A percentile compares a stretch with the other conserved stretches of the same genome.
Conservation (phyloP, 2,888 invertebrate species). For the Anodontia alba region DNA sequence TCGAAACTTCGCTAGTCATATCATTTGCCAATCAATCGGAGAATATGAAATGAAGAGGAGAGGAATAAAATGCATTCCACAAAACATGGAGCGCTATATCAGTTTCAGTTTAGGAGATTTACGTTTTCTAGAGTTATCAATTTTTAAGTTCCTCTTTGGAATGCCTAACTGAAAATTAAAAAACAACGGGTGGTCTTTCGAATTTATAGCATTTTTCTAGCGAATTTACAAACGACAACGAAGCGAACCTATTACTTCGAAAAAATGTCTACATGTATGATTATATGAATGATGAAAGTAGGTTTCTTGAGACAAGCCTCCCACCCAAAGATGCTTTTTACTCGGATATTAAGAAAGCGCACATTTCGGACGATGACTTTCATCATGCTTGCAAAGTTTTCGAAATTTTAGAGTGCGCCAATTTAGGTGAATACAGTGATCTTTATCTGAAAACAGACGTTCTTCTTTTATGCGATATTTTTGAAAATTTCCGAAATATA, state of each 20-base stretch:
- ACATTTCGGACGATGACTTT: conserved; percentile 12
- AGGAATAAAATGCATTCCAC: neutral
- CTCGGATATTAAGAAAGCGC: neutral
- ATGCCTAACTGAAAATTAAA: neutral
- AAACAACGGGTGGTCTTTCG: neutral
- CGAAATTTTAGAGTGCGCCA: conserved; percentile 15
- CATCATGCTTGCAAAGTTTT: conserved; percentile 28
- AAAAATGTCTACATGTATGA: conserved; percentile 26
- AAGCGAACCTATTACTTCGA: neutral
- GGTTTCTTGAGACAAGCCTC: neutral
- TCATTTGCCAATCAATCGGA: conserved; percentile 11
- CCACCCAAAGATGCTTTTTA: neutral
- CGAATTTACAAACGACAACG: neutral
- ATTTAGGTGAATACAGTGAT: conserved; percentile 41
- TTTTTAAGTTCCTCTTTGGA: conserved; percentile 25
- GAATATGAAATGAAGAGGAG: neutral
- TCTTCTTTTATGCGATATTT: conserved; percentile 36
- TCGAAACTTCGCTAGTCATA: conserved; percentile 17
- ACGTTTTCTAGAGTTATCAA: conserved; percentile 27
- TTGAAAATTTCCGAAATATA: conserved; percentile 40
- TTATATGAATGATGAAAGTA: conserved; percentile 22
- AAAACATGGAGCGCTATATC: conserved; percentile 22
- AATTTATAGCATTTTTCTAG: neutral
- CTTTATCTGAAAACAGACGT: conserved; percentile 42
- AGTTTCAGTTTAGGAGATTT: conserved; percentile 22